Evolutionary conservation across 2,113 vertebrate genomes (phyloP).

Genomic region (Sitta europaea): DNA sequence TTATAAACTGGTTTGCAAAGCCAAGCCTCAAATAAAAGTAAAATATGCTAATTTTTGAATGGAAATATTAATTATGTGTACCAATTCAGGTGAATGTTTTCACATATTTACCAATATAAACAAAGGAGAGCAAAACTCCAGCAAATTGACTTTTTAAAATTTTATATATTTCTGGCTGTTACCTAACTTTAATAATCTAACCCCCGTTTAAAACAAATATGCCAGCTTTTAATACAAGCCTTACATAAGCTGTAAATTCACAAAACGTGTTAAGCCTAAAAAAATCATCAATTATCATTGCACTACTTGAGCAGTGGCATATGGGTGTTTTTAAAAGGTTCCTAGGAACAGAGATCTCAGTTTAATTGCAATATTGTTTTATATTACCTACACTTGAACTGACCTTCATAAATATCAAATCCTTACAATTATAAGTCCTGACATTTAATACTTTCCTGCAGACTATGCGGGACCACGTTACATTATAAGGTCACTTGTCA

Average conservation of each 20-base stretch:
- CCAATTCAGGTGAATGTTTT: neutral
- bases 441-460: slow-evolving; percentile 74
- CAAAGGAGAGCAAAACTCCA: neutral
- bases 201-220: slow-evolving; percentile 48
- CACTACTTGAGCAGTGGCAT: slow-evolving; percentile 34
- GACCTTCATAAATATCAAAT: slow-evolving; percentile 77
- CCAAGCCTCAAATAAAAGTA: neutral
- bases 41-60: neutral
- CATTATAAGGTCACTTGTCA: slow-evolving; percentile 72
- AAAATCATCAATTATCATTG: slow-evolving; percentile 48
- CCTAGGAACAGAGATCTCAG: slow-evolving; percentile 42
- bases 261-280: slow-evolving; percentile 21
- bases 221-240: slow-evolving; percentile 38
- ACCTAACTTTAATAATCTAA: slow-evolving; percentile 38
- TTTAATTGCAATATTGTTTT: slow-evolving; percentile 58
- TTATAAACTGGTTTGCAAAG: neutral
- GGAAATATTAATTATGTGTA: neutral
- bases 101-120: neutral
- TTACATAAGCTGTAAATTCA: neutral
- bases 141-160: slow-evolving; percentile 5
- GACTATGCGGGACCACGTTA: slow-evolving; percentile 52
- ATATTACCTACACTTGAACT: slow-evolving; percentile 60
- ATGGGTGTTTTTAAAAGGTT: slow-evolving; percentile 38
- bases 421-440: slow-evolving; percentile 52
- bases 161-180: slow-evolving; percentile 23